These are phyloP conservation scores for Cephalopachus bancanus DNA, from an alignment of 2,797 vertebrate species.

Conservation along the genomic window DNA sequence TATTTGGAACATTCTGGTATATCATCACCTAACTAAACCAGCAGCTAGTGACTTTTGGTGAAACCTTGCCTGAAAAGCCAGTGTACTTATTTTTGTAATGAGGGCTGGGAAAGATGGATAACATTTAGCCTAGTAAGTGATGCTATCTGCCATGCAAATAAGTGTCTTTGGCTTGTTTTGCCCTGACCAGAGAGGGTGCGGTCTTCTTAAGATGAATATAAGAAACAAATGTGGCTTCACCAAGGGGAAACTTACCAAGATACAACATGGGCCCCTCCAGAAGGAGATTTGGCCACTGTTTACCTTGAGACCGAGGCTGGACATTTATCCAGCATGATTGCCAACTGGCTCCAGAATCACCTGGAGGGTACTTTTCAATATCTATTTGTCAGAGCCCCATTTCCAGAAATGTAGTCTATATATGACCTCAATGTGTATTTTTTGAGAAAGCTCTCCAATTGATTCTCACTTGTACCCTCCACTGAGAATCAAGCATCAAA, in stretches of 20 bases:
- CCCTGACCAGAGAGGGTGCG: neutral
- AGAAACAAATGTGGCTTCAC: neutral
- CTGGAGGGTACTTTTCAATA: neutral
- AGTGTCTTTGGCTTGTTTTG: neutral
- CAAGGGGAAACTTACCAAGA: too few relatives aligned
- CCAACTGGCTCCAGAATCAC: neutral
- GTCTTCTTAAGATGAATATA: neutral
- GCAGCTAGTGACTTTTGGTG: neutral
- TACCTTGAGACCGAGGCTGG: neutral
- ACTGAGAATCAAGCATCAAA: neutral
- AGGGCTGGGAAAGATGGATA: neutral
- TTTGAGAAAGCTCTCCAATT: neutral
- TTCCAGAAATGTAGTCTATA: neutral
- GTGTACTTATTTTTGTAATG: neutral
- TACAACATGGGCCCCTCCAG: neutral
- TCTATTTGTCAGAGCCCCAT: neutral
- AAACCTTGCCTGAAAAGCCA: neutral
- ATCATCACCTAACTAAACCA: neutral
- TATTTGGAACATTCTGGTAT: neutral
- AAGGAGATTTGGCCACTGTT: neutral
- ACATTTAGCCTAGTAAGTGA: neutral
- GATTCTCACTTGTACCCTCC: neutral
- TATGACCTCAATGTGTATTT: neutral
- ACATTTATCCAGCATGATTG: neutral
- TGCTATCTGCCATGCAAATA: neutral